phyloP scores from a whole-genome alignment of 2,113 vertebrate species.

The Plectropomus leopardus region DNA sequence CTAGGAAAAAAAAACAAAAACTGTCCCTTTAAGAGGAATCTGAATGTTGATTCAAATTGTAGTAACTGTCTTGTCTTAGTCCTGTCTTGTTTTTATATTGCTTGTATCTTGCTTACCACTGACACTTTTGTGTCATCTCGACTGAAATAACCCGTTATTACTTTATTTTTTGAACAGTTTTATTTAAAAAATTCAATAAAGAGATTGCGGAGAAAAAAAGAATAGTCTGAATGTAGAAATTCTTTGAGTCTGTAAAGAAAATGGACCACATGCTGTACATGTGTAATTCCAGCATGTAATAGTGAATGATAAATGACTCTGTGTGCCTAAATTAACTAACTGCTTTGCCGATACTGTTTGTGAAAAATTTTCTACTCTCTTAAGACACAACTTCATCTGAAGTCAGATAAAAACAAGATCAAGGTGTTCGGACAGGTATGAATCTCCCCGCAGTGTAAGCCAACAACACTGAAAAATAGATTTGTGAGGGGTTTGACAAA shows the following conservation, averaged over 20 bases:
- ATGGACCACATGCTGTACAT: neutral
- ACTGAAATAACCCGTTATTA: too few species aligned
- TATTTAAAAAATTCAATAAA: too few species aligned
- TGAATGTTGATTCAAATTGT: neutral
- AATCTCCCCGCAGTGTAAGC: slow-evolving; percentile 12
- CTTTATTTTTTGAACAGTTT: too few species aligned
- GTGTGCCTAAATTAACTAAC: slow-evolving; percentile 26
- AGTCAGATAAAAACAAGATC: slow-evolving; percentile 45
- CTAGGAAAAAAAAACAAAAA: too few species aligned
- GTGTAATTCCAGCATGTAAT: neutral
- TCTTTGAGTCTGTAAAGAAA: slow-evolving; percentile 3
- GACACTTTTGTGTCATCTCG: too few species aligned
- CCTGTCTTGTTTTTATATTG: too few species aligned
- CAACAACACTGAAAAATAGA: slow-evolving; percentile 59
- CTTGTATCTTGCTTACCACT: too few species aligned
- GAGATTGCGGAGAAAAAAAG: too few species aligned
- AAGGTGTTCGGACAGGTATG: slow-evolving; percentile 24
- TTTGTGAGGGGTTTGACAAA: slow-evolving; percentile 63
- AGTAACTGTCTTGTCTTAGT: too few species aligned
- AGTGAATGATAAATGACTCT: slow-evolving; percentile 24
- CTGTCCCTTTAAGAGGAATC: neutral
- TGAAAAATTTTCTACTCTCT: slow-evolving; percentile 8
- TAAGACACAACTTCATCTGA: slow-evolving; percentile 17
- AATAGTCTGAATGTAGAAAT: slow-evolving; percentile 1
- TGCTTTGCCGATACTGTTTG: slow-evolving; percentile 14